Conservation (phyloP, 2,113 vertebrate genomes). For the Stegostoma tigrinum region DNA sequence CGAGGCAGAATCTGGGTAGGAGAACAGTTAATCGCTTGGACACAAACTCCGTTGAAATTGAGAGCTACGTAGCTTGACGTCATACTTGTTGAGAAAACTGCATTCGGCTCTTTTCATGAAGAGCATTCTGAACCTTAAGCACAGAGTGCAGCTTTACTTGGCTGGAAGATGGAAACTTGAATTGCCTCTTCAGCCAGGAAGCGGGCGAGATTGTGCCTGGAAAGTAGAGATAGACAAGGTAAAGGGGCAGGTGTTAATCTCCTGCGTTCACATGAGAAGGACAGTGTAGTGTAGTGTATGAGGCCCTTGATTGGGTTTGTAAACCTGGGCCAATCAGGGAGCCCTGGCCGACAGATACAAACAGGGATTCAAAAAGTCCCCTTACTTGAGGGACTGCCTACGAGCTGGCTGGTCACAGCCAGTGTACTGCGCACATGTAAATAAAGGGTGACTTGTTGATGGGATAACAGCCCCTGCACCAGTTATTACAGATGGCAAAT, state of each 20-base stretch:
- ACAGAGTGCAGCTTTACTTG: neutral
- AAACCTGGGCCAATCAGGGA: no score
- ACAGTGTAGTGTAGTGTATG: neutral
- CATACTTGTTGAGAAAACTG: neutral
- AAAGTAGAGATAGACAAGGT: neutral
- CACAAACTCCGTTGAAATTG: no score
- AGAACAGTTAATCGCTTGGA: neutral
- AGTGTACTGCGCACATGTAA: no score
- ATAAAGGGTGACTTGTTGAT: no score
- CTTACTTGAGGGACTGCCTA: no score
- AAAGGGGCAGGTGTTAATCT: neutral
- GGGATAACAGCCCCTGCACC: no score
- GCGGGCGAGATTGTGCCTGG: no score
- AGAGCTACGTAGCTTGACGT: neutral
- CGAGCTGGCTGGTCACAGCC: no score
- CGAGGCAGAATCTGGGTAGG: neutral
- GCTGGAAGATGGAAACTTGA: neutral
- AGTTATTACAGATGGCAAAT: no score
- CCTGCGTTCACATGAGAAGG: neutral
- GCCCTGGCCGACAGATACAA: no score
- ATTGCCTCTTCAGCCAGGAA: neutral
- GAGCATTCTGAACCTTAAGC: neutral
- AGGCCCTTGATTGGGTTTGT: no score
- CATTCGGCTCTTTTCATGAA: neutral
- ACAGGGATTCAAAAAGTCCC: no score